phyloP scores from a whole-genome alignment of 2,113 vertebrate species.

The Podilymbus podiceps region DNA sequence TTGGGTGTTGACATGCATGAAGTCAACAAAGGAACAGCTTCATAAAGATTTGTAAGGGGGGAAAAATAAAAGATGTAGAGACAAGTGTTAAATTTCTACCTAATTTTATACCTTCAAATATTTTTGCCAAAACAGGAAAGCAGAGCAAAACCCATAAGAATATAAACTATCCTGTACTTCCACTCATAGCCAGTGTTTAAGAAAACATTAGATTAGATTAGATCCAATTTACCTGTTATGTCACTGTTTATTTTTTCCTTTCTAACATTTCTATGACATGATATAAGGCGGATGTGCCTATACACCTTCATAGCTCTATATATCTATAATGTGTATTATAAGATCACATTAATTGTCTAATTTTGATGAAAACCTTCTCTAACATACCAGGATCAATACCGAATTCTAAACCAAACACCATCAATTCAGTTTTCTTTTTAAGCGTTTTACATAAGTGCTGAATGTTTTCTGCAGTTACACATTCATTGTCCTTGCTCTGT shows the following conservation, averaged over 20 bases:
- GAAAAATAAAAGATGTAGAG: not conserved
- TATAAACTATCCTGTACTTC: not conserved
- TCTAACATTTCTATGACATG: too few species aligned
- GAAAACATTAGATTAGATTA: not conserved
- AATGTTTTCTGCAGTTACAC: not conserved
- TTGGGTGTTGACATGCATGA: not conserved
- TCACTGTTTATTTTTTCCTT: not conserved
- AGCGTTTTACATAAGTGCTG: not conserved
- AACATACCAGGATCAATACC: not conserved
- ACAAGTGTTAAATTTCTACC: not conserved
- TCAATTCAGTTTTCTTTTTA: not conserved
- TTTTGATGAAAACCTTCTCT: not conserved
- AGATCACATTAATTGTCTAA: not conserved
- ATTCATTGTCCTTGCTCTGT: not conserved
- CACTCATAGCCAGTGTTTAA: not conserved
- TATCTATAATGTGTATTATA: not conserved
- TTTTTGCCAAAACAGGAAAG: not conserved
- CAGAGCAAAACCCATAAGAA: not conserved
- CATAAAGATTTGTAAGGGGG: not conserved
- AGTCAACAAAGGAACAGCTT: not conserved
- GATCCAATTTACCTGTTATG: not conserved
- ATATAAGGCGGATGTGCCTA: rapidly evolving
- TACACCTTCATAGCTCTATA: rapidly evolving
- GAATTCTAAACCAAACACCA: not conserved
- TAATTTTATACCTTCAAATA: not conserved